phyloP scores from a whole-genome alignment of 1,140 invertebrate genomes.

The Anastatus disparis region DNA sequence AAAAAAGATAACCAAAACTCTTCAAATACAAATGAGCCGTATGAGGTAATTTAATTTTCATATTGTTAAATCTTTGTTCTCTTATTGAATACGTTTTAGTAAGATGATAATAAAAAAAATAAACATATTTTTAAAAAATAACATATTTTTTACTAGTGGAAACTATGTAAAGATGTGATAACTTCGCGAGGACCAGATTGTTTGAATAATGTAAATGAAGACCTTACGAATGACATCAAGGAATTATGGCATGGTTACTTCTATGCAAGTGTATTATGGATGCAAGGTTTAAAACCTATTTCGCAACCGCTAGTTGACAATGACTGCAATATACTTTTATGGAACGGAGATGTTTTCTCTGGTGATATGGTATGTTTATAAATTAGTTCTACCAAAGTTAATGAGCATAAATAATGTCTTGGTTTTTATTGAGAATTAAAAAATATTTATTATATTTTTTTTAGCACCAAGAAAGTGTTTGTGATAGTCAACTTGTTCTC shows the following conservation, averaged over 20 bases:
- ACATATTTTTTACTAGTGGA: slow-evolving; percentile 54
- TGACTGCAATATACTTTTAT: slow-evolving; percentile 73
- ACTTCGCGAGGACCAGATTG: slow-evolving; percentile 66
- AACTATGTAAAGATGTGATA: slow-evolving; percentile 58
- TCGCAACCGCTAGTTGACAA: slow-evolving; percentile 72
- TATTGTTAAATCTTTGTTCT: too few relatives aligned
- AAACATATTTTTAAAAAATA: neutral
- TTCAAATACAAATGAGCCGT: neutral
- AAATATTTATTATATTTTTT: slow-evolving; percentile 38
- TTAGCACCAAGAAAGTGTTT: slow-evolving; percentile 50
- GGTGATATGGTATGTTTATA: slow-evolving; percentile 58
- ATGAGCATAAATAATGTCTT: neutral
- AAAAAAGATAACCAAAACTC: slow-evolving; percentile 10
- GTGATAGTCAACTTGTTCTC: slow-evolving; percentile 64
- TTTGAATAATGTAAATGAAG: slow-evolving; percentile 46
- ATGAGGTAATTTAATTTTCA: slow-evolving; percentile 24
- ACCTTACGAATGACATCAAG: slow-evolving; percentile 45
- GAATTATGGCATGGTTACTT: slow-evolving; percentile 76
- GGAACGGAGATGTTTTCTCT: slow-evolving; percentile 86
- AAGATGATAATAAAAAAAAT: neutral
- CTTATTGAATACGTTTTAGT: slow-evolving; percentile 1
- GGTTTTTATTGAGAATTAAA: neutral
- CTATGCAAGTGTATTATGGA: slow-evolving; percentile 74
- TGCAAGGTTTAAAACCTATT: slow-evolving; percentile 71
- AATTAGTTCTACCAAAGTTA: neutral